phyloP scores from a whole-genome alignment of 2,888 invertebrate genomes.

The Sericinus montela region DNA sequence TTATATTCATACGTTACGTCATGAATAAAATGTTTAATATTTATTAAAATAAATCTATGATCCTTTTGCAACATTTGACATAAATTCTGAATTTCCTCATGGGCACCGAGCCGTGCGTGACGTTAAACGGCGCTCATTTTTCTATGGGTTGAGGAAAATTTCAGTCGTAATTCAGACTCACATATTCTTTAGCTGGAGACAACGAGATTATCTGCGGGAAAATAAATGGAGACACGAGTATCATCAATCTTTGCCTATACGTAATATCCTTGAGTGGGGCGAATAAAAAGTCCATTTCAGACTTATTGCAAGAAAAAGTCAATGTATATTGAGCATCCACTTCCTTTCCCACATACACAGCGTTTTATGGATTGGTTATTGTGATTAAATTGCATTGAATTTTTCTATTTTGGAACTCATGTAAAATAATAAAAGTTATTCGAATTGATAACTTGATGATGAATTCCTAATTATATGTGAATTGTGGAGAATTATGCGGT shows the following conservation, averaged over 20 bases:
- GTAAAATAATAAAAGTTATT: no score
- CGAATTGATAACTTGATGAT: no score
- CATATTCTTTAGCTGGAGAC: slow-evolving; percentile 9
- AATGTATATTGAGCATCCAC: neutral
- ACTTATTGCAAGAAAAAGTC: slow-evolving; percentile 5
- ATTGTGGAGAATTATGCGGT: no score
- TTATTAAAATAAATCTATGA: no score
- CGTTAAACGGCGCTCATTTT: slow-evolving; percentile 5
- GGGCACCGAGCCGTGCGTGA: neutral
- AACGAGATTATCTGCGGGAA: slow-evolving; percentile 10
- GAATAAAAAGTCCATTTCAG: slow-evolving; percentile 4
- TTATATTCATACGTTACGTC: no score
- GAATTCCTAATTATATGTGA: no score
- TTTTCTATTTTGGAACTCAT: no score
- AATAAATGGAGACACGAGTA: slow-evolving; percentile 14
- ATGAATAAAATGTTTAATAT: no score
- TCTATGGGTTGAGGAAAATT: slow-evolving; percentile 4
- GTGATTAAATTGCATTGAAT: no score
- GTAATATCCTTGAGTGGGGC: slow-evolving; percentile 1
- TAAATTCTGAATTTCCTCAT: neutral
- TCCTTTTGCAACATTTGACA: no score
- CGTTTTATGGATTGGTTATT: neutral
- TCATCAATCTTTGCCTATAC: slow-evolving; percentile 14
- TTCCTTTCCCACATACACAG: neutral
- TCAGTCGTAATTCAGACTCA: slow-evolving; percentile 8